Evolutionary conservation across 1,140 invertebrate genomes (phyloP).

Genomic region (Calliopsis andreniformis): DNA sequence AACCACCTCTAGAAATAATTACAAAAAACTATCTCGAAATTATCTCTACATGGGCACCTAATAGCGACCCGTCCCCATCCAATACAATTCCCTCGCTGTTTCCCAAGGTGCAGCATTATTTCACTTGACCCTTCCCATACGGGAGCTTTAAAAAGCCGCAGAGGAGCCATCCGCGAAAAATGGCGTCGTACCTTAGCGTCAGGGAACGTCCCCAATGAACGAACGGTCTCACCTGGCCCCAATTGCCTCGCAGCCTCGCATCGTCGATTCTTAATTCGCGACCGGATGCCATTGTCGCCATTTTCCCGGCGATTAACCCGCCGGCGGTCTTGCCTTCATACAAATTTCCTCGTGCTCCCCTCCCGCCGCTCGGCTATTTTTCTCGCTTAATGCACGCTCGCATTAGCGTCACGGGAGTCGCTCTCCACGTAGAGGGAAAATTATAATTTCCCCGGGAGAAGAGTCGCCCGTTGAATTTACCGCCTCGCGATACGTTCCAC

Average conservation of each 20-base stretch:
- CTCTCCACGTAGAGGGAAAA: constrained; percentile 76
- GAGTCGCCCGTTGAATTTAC: constrained; percentile 74
- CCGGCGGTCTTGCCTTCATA: constrained; percentile 65
- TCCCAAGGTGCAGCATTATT: no score
- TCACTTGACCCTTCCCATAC: neutral
- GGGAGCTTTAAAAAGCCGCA: neutral
- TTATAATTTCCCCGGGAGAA: constrained; percentile 77
- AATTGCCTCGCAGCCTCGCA: constrained; percentile 34
- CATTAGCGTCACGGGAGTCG: constrained; percentile 76
- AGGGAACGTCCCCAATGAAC: neutral
- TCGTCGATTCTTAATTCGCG: constrained; percentile 64
- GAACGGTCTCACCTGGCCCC: constrained; percentile 8
- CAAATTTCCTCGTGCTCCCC: constrained; percentile 70
- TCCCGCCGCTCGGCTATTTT: constrained; percentile 69
- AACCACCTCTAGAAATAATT: no score
- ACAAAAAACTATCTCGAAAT: no score
- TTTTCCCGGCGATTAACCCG: constrained; percentile 77
- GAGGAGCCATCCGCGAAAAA: neutral
- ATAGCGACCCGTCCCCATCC: no score
- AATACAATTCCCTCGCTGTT: no score
- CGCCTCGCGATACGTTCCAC: constrained; percentile 69
- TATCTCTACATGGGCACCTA: no score
- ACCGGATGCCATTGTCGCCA: constrained; percentile 67
- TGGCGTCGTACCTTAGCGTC: neutral
- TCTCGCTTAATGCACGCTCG: constrained; percentile 78